These are phyloP conservation scores for Seira sanloemensis DNA, from an alignment of 2,888 invertebrate genomes.

Conservation along the genomic window DNA sequence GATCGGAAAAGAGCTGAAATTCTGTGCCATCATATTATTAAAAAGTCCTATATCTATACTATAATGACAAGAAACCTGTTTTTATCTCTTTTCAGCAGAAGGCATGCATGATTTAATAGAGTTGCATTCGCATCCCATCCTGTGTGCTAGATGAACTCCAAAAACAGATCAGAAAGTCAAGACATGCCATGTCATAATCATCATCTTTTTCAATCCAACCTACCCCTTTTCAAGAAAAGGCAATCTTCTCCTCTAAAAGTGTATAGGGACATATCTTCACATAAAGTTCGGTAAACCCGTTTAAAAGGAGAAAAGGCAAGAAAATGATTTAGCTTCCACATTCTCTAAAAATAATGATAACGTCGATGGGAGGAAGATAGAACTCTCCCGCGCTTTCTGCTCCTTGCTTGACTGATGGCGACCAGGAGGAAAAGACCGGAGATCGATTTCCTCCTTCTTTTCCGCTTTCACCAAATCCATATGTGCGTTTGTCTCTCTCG, in stretches of 20 bases:
- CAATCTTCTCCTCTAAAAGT: background rate
- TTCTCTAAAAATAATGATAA: conserved; percentile 5
- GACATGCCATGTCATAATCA: conserved; percentile 10
- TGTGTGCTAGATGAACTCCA: too few relatives aligned
- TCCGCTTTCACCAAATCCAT: conserved; percentile 35
- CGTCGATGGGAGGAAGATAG: background rate
- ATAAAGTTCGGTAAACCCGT: background rate
- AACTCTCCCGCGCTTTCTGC: conserved; percentile 13
- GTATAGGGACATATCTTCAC: background rate
- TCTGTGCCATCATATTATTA: background rate
- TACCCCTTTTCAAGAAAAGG: background rate
- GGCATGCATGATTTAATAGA: background rate
- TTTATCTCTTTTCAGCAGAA: background rate
- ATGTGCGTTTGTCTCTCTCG: conserved; percentile 9
- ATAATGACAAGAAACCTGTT: background rate
- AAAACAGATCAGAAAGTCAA: background rate
- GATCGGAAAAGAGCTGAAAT: background rate
- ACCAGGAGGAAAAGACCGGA: conserved; percentile 48
- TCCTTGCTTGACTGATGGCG: conserved; percentile 43
- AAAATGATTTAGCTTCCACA: conserved; percentile 1
- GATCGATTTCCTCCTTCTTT: conserved; percentile 59
- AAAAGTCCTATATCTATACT: background rate
- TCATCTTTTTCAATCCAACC: conserved; percentile 3
- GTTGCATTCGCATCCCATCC: conserved; percentile 1
- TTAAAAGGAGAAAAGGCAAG: background rate